phyloP scores from a whole-genome alignment of 2,888 invertebrate genomes.

The Ophonus ardosiacus region DNA sequence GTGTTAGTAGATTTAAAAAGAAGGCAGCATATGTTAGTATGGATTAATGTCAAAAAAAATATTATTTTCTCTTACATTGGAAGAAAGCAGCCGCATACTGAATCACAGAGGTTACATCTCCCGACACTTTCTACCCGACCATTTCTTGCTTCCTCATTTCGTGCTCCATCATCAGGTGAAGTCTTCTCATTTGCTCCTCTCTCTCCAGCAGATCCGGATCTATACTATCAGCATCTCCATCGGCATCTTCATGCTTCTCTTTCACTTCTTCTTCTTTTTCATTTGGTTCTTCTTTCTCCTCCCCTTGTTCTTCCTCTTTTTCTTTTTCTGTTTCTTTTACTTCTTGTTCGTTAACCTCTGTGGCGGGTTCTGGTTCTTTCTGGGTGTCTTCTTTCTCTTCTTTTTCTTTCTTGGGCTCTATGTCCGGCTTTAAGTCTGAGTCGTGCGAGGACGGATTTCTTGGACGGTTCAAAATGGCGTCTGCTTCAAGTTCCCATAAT shows the following conservation, averaged over 20 bases:
- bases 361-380: background rate
- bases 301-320: slow-evolving; percentile 4
- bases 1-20: too few species aligned
- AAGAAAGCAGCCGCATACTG: slow-evolving; percentile 9
- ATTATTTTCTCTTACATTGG: background rate
- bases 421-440: slow-evolving; percentile 76
- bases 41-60: too few species aligned
- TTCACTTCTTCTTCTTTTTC: background rate
- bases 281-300: background rate
- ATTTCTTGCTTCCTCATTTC: slow-evolving; percentile 23
- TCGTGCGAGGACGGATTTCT: slow-evolving; percentile 75
- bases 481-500: slow-evolving; percentile 81
- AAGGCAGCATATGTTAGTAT: too few species aligned
- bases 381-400: slow-evolving; percentile 27
- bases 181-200: slow-evolving; percentile 9
- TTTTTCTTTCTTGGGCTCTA: slow-evolving; percentile 71
- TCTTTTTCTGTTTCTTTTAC: slow-evolving; percentile 15
- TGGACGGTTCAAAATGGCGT: slow-evolving; percentile 79
- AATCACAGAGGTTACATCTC: slow-evolving; percentile 32
- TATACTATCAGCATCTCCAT: background rate
- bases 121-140: slow-evolving; percentile 37
- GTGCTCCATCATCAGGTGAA: background rate
- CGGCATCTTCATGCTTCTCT: background rate
- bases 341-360: background rate
- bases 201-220: background rate